phyloP scores from a whole-genome alignment of 2,888 invertebrate genomes.

The Drosophila neotestacea region DNA sequence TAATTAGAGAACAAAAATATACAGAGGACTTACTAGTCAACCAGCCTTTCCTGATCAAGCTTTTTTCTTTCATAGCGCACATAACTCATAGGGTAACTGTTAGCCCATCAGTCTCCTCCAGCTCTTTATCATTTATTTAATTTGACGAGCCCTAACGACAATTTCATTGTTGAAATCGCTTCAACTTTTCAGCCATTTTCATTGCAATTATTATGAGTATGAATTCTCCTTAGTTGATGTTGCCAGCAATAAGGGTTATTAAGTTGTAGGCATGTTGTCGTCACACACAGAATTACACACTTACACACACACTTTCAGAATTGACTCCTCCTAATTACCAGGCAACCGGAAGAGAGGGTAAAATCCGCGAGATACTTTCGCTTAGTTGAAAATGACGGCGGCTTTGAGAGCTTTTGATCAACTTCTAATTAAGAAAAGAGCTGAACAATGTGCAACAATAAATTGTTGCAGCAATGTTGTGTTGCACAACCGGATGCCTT shows the following conservation, averaged over 20 bases:
- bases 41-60: too few species aligned
- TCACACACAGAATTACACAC: slow-evolving; percentile 6
- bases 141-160: slow-evolving; percentile 71
- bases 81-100: neutral
- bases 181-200: slow-evolving; percentile 73
- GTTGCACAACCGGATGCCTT: slow-evolving; percentile 60
- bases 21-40: too few species aligned
- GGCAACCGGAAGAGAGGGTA: slow-evolving; percentile 59
- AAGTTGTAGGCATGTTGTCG: slow-evolving; percentile 29
- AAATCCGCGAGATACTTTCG: slow-evolving; percentile 25
- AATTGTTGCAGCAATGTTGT: slow-evolving; percentile 16
- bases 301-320: neutral
- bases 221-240: slow-evolving; percentile 15
- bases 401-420: slow-evolving; percentile 63
- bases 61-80: neutral
- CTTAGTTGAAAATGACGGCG: slow-evolving; percentile 33
- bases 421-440: slow-evolving; percentile 52
- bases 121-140: neutral
- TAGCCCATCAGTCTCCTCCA: neutral
- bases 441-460: slow-evolving; percentile 48
- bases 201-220: slow-evolving; percentile 46
- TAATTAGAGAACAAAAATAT: too few species aligned
- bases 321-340: slow-evolving; percentile 59
- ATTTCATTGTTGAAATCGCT: slow-evolving; percentile 69
- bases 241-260: slow-evolving; percentile 30